Evolutionary conservation across 2,888 invertebrate species (phyloP).

Genomic region (Eupithecia dodoneata): DNA sequence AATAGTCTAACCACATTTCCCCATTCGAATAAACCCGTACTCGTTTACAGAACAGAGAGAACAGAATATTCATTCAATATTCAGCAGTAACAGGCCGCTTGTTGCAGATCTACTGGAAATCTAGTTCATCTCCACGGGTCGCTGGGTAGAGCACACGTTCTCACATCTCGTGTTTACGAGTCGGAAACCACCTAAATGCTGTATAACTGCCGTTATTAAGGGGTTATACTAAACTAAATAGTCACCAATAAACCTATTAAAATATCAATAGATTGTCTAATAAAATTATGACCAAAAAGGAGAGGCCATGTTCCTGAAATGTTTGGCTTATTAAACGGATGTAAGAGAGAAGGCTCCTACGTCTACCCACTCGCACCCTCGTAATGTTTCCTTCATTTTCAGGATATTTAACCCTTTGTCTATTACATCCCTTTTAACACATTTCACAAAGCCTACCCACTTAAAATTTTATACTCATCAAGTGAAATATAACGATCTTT

Average conservation of each 20-base stretch:
- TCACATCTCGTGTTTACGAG: slow-evolving; percentile 9
- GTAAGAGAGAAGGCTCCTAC: too few species aligned
- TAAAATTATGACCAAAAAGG: too few species aligned
- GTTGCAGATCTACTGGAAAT: slow-evolving; percentile 65
- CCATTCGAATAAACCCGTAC: not conserved
- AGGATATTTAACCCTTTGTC: slow-evolving; percentile 28
- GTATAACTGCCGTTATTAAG: not conserved
- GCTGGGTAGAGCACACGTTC: slow-evolving; percentile 47
- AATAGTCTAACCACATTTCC: not conserved
- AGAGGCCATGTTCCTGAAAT: too few species aligned
- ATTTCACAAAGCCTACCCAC: slow-evolving; percentile 24
- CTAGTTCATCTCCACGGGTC: slow-evolving; percentile 72
- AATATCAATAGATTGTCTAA: not conserved
- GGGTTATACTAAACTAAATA: not conserved
- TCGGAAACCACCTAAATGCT: not conserved
- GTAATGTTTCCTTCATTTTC: slow-evolving; percentile 19
- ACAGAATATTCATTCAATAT: slow-evolving; percentile 15
- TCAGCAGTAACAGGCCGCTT: slow-evolving; percentile 42
- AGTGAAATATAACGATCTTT: slow-evolving; percentile 22
- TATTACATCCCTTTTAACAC: slow-evolving; percentile 24
- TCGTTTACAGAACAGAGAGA: slow-evolving; percentile 6
- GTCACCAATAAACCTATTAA: not conserved
- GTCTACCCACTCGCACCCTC: slow-evolving; percentile 3
- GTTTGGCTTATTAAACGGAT: too few species aligned
- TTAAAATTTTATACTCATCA: slow-evolving; percentile 21